phyloP scores from a whole-genome alignment of 2,888 invertebrate genomes.

The Teinopalpus imperialis region DNA sequence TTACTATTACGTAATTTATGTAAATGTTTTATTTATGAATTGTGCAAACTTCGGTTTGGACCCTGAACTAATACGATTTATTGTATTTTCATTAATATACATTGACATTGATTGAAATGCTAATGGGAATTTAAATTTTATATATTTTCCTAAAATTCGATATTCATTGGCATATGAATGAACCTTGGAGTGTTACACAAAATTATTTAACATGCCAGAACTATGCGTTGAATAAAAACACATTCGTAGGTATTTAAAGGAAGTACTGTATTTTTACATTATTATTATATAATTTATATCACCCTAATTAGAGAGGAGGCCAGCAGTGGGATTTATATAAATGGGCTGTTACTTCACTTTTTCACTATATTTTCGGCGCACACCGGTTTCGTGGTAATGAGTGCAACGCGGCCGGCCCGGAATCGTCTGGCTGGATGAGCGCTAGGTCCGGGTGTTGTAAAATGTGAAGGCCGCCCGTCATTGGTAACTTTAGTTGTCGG shows the following conservation, averaged over 20 bases:
- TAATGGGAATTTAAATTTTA: conserved; percentile 9
- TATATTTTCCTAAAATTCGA: conserved; percentile 10
- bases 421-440: conserved; percentile 59
- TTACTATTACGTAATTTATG: conserved; percentile 18
- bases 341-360: too few species aligned
- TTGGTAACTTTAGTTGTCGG: conserved; percentile 65
- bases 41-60: conserved; percentile 20
- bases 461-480: conserved; percentile 77
- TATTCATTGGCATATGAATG: neutral
- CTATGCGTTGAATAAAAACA: neutral
- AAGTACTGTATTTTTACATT: conserved; percentile 5
- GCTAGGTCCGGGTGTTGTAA: conserved; percentile 77
- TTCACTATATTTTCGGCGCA: conserved; percentile 22
- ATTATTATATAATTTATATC: too few species aligned
- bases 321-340: too few species aligned
- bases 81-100: conserved; percentile 30
- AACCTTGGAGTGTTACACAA: conserved; percentile 1
- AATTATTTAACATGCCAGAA: neutral
- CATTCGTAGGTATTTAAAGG: conserved; percentile 12
- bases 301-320: too few species aligned
- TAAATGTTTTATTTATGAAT: conserved; percentile 25
- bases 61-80: conserved; percentile 31
- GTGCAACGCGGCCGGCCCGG: conserved; percentile 45
- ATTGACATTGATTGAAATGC: conserved; percentile 30
- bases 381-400: conserved; percentile 43